These are phyloP conservation scores for Platichthys flesus DNA, from an alignment of 2,113 vertebrate genomes.

Conservation along the genomic window DNA sequence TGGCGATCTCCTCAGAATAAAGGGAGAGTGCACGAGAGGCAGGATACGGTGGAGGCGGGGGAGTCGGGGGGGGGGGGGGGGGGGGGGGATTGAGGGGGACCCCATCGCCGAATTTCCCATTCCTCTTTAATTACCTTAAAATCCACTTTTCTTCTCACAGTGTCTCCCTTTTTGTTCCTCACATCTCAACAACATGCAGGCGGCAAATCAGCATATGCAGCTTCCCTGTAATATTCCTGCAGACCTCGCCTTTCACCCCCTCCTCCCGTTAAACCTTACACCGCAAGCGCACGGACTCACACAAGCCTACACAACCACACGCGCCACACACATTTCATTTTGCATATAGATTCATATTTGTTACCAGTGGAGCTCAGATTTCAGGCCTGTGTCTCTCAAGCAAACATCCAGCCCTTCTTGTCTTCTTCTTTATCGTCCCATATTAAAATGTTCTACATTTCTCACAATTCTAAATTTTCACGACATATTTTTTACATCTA, in stretches of 20 bases:
- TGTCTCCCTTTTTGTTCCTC: constrained; percentile 28
- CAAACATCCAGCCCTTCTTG: not conserved
- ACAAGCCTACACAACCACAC: constrained; percentile 11
- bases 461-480: not conserved
- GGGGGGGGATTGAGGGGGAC: not conserved
- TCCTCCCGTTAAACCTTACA: not conserved
- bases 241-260: constrained; percentile 20
- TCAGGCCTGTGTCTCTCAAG: not conserved
- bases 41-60: constrained; percentile 34
- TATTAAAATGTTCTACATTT: not conserved
- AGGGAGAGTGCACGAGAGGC: constrained; percentile 58
- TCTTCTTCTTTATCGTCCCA: not conserved
- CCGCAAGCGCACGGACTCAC: not conserved
- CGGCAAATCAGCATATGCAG: constrained; percentile 25
- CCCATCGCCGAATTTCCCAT: constrained; percentile 3
- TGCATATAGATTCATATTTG: constrained; percentile 15
- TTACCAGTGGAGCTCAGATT: constrained; percentile 10
- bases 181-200: constrained; percentile 30
- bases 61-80: not conserved
- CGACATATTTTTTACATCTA: not conserved
- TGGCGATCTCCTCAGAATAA: constrained; percentile 78
- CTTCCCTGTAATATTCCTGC: constrained; percentile 9
- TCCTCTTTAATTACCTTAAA: constrained; percentile 48
- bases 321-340: constrained; percentile 14
- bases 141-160: constrained; percentile 24